phyloP scores from a whole-genome alignment of 2,888 invertebrate species.

The Nephrocerus scutellatus region DNA sequence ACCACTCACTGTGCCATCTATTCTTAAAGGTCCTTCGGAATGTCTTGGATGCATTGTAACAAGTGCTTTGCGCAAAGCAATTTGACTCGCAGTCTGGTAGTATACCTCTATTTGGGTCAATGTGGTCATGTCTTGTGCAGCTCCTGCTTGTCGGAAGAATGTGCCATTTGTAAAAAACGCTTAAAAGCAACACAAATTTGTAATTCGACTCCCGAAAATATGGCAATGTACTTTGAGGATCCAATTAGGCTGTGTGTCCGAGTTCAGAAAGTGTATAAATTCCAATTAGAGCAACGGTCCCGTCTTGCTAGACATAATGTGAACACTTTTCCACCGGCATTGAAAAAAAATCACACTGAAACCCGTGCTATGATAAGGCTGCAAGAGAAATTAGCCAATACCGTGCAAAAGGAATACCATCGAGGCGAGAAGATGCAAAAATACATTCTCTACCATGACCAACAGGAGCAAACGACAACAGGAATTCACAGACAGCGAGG shows the following conservation, averaged over 20 bases:
- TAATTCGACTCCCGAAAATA: conserved; percentile 18
- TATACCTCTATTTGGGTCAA: conserved; percentile 18
- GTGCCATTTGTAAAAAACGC: conserved; percentile 16
- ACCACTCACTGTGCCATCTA: too few species aligned
- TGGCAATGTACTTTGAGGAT: conserved; percentile 19
- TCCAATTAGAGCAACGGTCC: conserved; percentile 20
- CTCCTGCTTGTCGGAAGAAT: conserved; percentile 13
- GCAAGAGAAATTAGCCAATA: conserved; percentile 1
- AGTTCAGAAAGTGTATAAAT: conserved; percentile 18
- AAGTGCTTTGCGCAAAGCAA: conserved; percentile 18
- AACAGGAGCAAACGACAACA: too few species aligned
- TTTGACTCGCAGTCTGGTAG: conserved; percentile 5
- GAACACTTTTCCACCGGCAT: conserved; percentile 2
- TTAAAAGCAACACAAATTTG: conserved; percentile 15
- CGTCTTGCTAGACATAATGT: conserved; percentile 11
- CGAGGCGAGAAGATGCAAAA: conserved; percentile 19
- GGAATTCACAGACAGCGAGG: too few species aligned
- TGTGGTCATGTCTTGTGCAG: conserved; percentile 23
- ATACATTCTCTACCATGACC: conserved; percentile 20
- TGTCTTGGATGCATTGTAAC: conserved; percentile 22
- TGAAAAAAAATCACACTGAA: conserved; percentile 8
- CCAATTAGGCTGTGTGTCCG: conserved; percentile 12
- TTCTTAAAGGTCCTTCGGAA: too few species aligned
- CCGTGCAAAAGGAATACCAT: conserved; percentile 16
- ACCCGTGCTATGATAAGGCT: conserved; percentile 9